Percentiles rank a stretch among this genome's conserved stretches.
Evolutionary conservation across 2,888 invertebrate genomes (phyloP).

Genomic region (Lasioglossum villosulum): DNA sequence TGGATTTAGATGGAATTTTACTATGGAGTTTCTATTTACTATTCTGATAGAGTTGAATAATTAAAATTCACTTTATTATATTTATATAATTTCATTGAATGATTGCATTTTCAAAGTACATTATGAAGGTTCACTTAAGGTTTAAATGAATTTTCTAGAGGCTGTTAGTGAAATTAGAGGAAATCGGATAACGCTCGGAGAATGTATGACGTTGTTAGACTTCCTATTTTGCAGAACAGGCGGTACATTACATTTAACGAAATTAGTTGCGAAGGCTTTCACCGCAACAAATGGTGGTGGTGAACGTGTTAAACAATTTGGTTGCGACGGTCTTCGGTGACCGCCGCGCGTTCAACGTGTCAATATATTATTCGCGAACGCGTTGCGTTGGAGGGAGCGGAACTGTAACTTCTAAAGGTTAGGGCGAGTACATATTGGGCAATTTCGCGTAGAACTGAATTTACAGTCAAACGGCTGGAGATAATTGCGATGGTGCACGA

Average conservation of each 20-base stretch:
- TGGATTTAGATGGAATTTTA: too few relatives aligned
- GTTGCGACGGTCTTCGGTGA: background rate
- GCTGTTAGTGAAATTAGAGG: background rate
- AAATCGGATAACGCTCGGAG: background rate
- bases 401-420: background rate
- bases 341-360: conserved; percentile 3
- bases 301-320: conserved; percentile 7
- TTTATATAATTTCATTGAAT: background rate
- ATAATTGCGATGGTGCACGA: conserved; percentile 46
- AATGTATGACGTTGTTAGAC: background rate
- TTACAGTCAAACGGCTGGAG: conserved; percentile 25
- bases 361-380: background rate
- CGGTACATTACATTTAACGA: background rate
- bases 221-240: background rate
- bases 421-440: background rate
- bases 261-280: background rate
- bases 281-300: conserved; percentile 2
- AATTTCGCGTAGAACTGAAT: conserved; percentile 17
- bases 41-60: too few relatives aligned
- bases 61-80: too few relatives aligned
- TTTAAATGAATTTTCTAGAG: background rate
- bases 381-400: background rate
- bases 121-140: background rate
- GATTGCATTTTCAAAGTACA: background rate
- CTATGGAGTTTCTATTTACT: too few relatives aligned